Conservation (phyloP, 2,113 vertebrate genomes). For the Zeus faber region DNA sequence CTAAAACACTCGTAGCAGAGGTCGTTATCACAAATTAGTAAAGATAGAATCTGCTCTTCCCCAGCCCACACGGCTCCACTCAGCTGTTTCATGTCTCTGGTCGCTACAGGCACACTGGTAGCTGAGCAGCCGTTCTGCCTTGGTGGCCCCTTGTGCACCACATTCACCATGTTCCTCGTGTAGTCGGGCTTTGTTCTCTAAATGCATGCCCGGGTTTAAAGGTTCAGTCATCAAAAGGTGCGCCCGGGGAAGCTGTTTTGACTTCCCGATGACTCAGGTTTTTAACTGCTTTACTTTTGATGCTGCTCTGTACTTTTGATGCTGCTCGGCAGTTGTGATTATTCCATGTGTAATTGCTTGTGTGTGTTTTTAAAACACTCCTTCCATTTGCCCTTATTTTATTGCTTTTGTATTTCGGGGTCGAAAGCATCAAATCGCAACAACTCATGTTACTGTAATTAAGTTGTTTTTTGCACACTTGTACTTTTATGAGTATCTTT, state of each 20-base stretch:
- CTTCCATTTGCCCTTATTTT: no score
- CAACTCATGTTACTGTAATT: no score
- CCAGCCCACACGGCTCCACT: conserved; percentile 8
- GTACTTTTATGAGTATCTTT: no score
- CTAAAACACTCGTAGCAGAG: no score
- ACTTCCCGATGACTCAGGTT: conserved; percentile 21
- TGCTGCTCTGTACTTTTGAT: no score
- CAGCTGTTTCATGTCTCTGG: conserved; percentile 31
- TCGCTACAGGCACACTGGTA: conserved; percentile 30
- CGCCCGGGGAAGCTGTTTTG: conserved; percentile 4
- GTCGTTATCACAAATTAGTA: conserved; percentile 37
- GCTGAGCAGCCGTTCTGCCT: conserved; percentile 3
- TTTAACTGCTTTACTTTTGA: neutral
- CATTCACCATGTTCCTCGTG: no score
- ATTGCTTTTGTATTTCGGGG: no score
- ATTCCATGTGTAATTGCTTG: neutral
- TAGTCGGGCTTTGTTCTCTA: conserved; percentile 7
- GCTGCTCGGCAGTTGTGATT: no score
- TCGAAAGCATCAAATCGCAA: no score
- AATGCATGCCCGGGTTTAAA: conserved; percentile 9
- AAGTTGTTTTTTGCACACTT: no score
- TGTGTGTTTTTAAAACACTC: no score
- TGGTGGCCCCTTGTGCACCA: no score
- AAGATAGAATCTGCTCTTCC: conserved; percentile 1
- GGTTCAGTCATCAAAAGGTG: conserved; percentile 7